phyloP scores from a whole-genome alignment of 2,113 vertebrate species.

The Stigmatopora nigra region DNA sequence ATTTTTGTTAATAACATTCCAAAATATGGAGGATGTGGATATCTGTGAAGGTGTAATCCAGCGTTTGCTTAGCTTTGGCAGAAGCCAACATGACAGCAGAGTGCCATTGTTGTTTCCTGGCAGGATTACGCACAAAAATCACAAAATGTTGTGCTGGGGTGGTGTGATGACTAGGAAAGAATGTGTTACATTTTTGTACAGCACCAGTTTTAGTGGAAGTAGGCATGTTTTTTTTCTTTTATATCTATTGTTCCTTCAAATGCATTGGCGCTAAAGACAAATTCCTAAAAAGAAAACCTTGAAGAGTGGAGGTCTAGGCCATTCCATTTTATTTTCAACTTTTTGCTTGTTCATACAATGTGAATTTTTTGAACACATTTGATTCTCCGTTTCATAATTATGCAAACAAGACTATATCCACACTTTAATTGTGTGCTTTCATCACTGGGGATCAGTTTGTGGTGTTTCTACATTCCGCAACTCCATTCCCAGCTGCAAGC shows the following conservation, averaged over 20 bases:
- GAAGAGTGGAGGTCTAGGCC: not conserved
- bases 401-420: conserved; percentile 50
- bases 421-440: conserved; percentile 70
- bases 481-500: conserved; percentile 67
- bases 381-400: conserved; percentile 25
- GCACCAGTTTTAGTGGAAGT: not conserved
- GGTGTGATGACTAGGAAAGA: not conserved
- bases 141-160: not conserved
- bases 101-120: not conserved
- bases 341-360: not conserved
- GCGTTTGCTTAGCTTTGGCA: not conserved
- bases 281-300: too few relatives aligned
- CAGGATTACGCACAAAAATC: not conserved
- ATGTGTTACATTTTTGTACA: not conserved
- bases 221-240: not conserved
- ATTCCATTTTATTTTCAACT: not conserved
- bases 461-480: conserved; percentile 70
- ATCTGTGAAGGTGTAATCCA: not conserved
- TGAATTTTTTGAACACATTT: conserved; percentile 10
- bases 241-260: not conserved
- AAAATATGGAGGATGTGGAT: not conserved
- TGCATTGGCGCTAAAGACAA: not conserved
- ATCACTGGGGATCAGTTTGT: conserved; percentile 68
- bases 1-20: not conserved
- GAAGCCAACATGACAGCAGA: not conserved